Base-by-base conservation (phyloP, 2,888 invertebrate species). In the Agonopterix subpropinquella region DNA sequence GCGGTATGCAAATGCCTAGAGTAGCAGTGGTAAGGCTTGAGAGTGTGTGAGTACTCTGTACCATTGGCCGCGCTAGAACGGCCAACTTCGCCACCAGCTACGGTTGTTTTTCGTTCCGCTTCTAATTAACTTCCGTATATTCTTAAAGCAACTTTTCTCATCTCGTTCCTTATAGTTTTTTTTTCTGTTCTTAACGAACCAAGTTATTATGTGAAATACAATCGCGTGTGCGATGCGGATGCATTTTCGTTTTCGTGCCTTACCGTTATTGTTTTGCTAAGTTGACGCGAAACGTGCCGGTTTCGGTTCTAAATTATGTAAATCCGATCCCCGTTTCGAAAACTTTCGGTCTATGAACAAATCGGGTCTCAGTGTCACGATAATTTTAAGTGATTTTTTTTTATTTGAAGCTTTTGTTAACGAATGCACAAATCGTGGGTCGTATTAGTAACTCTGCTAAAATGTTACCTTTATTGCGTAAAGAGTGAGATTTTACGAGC, bases 81-180 rank as follows among this genome's bases (percentile, higher is more conserved):
- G 81, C 87, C 70, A 89, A 88, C 89, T 84, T 88, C 89, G 89
- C 86, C 88, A 86, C 80, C 87, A 87, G 89, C 84, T 83, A 89
- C 89, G 89, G 89, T 89, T 89, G 89, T 89, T 89, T 87, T 88
- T 86, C 86, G 87, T 81, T 86, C 85, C 80, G 80, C 78, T 85
- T 79, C 80, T 89, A 88, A 88, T 89, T 89, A 87, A 86, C 86
- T 87, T 87, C 83, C 86, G 86, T 86, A 80, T 82, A 85, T 86
- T 85, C 85, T 86, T 79, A 77, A 84, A 82, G 81, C 82, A 86
- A 88, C 87, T 87, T 88, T 87, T 86, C 82, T 84, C 88, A 86
- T 88, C 84, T 82, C 78, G 77, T 73, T 74, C 61, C 68, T 63
- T 78, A 79, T 80, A 70, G 67, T 70, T 70, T 78, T 80, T 78